Conservation (phyloP, 2,113 vertebrate species). For the Merops nubicus region DNA sequence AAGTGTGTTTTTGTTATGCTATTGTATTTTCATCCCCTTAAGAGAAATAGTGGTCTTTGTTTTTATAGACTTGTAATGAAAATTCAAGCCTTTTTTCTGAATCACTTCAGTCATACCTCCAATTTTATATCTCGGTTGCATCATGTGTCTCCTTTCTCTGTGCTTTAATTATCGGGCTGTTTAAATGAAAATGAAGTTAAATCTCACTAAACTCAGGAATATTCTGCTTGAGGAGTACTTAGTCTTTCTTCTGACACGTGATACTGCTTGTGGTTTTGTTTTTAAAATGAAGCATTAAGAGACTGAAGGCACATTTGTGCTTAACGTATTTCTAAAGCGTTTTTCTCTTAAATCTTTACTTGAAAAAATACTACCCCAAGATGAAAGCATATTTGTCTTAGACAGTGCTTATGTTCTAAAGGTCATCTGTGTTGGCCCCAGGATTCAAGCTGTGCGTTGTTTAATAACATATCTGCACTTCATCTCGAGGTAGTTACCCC, state of each 20-base stretch:
- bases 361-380: slow-evolving; percentile 59
- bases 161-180: not conserved
- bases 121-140: not conserved
- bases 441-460: slow-evolving; percentile 71
- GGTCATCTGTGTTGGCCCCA: slow-evolving; percentile 60
- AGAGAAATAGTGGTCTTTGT: not conserved
- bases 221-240: slow-evolving; percentile 1
- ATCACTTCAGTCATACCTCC: not conserved
- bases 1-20: not conserved
- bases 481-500: slow-evolving; percentile 66
- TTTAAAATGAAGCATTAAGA: slow-evolving; percentile 33
- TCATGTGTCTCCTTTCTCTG: not conserved
- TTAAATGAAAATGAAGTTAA: not conserved
- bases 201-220: not conserved
- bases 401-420: slow-evolving; percentile 66
- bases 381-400: slow-evolving; percentile 69
- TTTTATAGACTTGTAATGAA: not conserved
- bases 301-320: slow-evolving; percentile 45
- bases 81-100: not conserved
- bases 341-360: slow-evolving; percentile 65
- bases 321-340: slow-evolving; percentile 56
- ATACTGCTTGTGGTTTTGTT: slow-evolving; percentile 51
- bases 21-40: not conserved
- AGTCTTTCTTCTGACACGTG: slow-evolving; percentile 34
- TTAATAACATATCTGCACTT: slow-evolving; percentile 74